Percentiles rank a stretch among this genome's conserved stretches.
These are phyloP conservation scores for Saccopteryx bilineata DNA, from an alignment of 2,113 vertebrate species.

Conservation along the genomic window DNA sequence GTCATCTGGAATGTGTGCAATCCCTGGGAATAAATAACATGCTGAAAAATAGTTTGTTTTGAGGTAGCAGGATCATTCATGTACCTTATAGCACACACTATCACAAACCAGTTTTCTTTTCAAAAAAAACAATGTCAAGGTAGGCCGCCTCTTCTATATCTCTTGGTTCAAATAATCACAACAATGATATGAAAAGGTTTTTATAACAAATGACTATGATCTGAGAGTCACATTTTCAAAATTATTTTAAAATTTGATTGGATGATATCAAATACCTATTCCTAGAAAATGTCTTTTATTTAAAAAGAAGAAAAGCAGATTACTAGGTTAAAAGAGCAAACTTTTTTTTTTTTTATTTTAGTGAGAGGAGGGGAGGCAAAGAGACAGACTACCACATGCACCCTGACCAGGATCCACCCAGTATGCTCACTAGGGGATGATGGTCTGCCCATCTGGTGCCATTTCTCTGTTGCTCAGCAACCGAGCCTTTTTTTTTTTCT, in stretches of 20 bases:
- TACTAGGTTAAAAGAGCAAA: neutral
- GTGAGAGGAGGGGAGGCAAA: too few relatives aligned
- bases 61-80: neutral
- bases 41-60: conserved; percentile 47
- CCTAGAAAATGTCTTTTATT: conserved; percentile 14
- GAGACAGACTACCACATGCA: too few relatives aligned
- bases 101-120: conserved; percentile 13
- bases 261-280: neutral
- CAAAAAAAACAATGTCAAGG: neutral
- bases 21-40: conserved; percentile 65
- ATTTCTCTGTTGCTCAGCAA: too few relatives aligned
- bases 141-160: neutral
- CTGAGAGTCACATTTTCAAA: conserved; percentile 24
- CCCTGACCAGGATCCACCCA: too few relatives aligned
- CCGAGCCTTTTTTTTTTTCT: too few relatives aligned
- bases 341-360: neutral
- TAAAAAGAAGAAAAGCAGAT: neutral
- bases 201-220: neutral
- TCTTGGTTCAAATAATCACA: neutral
- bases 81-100: neutral
- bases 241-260: conserved; percentile 13
- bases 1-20: conserved; percentile 63
- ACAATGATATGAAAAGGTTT: neutral
- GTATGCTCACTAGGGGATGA: too few relatives aligned
- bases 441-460: too few relatives aligned